These are phyloP conservation scores for Rhagophthalmus giganteus DNA, from an alignment of 2,888 invertebrate species.

Conservation along the genomic window DNA sequence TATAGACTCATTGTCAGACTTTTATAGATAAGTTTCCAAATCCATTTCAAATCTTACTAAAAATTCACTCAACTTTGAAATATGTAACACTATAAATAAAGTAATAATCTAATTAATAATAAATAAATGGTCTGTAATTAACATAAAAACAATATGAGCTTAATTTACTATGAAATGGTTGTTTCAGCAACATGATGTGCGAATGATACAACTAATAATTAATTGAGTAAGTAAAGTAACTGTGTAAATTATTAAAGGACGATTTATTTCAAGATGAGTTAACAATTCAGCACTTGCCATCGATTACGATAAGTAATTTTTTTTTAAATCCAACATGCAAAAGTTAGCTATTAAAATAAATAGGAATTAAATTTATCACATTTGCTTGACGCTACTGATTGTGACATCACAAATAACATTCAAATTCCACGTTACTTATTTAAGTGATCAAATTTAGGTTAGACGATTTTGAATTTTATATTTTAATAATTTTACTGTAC, in stretches of 20 bases:
- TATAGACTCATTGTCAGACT: constrained; percentile 15
- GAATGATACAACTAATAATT: background rate
- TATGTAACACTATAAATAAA: constrained; percentile 17
- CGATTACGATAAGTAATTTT: too few species aligned
- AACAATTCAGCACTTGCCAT: background rate
- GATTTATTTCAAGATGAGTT: background rate
- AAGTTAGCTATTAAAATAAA: too few species aligned
- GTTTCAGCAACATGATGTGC: background rate
- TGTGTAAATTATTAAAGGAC: background rate
- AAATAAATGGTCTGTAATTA: constrained; percentile 10
- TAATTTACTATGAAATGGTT: background rate
- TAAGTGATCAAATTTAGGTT: too few species aligned
- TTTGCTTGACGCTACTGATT: too few species aligned
- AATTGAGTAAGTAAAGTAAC: constrained; percentile 1
- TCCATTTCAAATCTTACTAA: background rate
- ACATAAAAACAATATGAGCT: constrained; percentile 1
- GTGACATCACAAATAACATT: too few species aligned
- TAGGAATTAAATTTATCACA: too few species aligned
- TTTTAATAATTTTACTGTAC: too few species aligned
- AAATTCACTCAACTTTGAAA: constrained; percentile 4
- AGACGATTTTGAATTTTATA: too few species aligned
- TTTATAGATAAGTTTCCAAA: constrained; percentile 4
- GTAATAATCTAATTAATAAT: constrained; percentile 17
- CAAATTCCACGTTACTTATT: too few species aligned
- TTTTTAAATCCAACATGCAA: too few species aligned